Base-by-base conservation (phyloP, 2,888 invertebrate species). In the Aspidiotus rigidus region DNA sequence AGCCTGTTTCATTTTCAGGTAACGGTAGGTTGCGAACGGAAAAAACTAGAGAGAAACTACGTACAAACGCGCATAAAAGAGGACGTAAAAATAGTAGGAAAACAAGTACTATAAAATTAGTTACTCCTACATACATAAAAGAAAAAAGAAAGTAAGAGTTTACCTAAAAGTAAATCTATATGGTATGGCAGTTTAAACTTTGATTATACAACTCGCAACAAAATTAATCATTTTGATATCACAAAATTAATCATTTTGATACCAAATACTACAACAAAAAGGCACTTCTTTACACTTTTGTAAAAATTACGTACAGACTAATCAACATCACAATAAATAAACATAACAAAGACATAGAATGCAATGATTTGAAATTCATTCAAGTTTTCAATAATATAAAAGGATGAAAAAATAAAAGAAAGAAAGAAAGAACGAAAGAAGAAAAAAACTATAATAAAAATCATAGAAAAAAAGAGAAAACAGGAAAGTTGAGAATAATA, bases 181-280 rank as follows among this genome's bases (percentile, higher is more conserved):
- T 28, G 28, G n/a, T 49, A 49, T 49, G 49, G 49, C 49, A 49
- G 49, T 49, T 49, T 6, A 6, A 49, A 49, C 6, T 49, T 49
- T 49, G 49, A 49, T 49, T 49, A 49, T 49, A 49, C 28, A 28
- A 28, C 28, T 28, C 28, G 28, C 28, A 28, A 28, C 28, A 28
- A 28, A 28, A 28, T 28, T 28, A 28, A 28, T 28, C 28, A 28
- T 49, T 67, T 67, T 67, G 59, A 67, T 49, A 59, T 67, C n/a
- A 28, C 28, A 28, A 28, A 28, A 28, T 28, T 28, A 28, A 28
- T 28, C 28, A 28, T 49, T 67, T 67, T 67, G 59, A 67, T 49
- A 59, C 59, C 60, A 60, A 60, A 64, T 59, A 28, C 28, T 28
- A 28, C 28, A 28, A 28, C 28, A 28, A 28, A 59, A 59, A 59